Evolutionary conservation across 2,113 vertebrate species (phyloP), one percentile per base, ranked within the genome.

Genomic region (Acrocephalus arundinaceus): DNA sequence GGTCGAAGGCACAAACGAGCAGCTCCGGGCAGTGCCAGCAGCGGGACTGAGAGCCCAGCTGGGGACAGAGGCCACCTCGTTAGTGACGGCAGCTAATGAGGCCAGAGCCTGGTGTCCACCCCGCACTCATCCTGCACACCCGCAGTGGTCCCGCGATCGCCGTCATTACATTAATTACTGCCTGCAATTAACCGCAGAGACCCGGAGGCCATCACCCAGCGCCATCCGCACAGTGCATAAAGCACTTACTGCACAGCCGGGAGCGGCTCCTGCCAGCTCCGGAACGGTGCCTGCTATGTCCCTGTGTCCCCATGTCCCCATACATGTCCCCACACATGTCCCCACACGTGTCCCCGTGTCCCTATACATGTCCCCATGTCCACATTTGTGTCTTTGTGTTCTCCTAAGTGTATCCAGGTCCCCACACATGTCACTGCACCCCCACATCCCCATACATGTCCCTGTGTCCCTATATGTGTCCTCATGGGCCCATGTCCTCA

Each of bases 201-300:
- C 10, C 80, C 20, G 5, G 89, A n/a, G 93, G 87, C 61, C 19
- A 63, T 95, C 59, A 49, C 61, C 59, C 63, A 43, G 89, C 2
- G 5, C 86, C 39, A 24, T 49, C 79, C 83, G 7, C 2, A 1
- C 45, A 22, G 80, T 65, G 76, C 89, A 9, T 70, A n/a, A 67
- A 78, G 84, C 39, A 12, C 80, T 70, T 23, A 25, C 55, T 27
- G 76, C 25, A 1, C 49, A 15, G 51, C 4, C 52, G 27, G 17
- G 30, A 75, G 81, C 16, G 14, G 39, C 76, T 86, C 3, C 2
- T 27, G 15, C 2, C 5, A 16, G 87, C 87, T 41, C 75, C 91
- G 19, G 22, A 73, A 22, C 35, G 6, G 7, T 2, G 1, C 10
- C 21, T 3, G 4, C n/a, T 0, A 0, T 6, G 37, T 43, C 67